Evolutionary conservation across 1,140 invertebrate genomes (phyloP).

Genomic region (Monomorium pharaonis): DNA sequence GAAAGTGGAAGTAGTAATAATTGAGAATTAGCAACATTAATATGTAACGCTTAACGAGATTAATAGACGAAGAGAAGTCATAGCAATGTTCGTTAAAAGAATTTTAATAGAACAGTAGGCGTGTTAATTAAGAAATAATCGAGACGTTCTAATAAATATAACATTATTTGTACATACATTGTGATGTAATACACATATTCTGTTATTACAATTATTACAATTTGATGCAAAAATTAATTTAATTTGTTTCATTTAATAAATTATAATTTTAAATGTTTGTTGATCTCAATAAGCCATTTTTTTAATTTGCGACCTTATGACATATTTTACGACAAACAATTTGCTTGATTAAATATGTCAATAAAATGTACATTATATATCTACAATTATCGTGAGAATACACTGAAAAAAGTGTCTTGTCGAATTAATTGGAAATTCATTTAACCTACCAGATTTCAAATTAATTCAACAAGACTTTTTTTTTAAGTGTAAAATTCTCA

Average conservation of each 20-base stretch:
- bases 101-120: background rate
- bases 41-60: background rate
- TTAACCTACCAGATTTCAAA: no score
- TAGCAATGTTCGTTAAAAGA: background rate
- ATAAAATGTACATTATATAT: background rate
- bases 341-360: no score
- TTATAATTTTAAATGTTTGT: no score
- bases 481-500: background rate
- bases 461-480: no score
- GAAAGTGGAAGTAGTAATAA: no score
- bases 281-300: no score
- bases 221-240: background rate
- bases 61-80: background rate
- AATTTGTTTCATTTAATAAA: background rate
- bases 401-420: no score
- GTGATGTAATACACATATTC: background rate
- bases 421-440: no score
- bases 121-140: background rate
- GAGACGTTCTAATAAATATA: background rate
- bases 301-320: no score
- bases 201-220: background rate
- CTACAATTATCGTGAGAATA: no score
- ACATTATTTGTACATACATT: background rate
- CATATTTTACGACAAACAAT: no score
- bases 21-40: background rate